Conservation (phyloP, 1,140 invertebrate species). For the Mycetomoellerius zeteki region DNA sequence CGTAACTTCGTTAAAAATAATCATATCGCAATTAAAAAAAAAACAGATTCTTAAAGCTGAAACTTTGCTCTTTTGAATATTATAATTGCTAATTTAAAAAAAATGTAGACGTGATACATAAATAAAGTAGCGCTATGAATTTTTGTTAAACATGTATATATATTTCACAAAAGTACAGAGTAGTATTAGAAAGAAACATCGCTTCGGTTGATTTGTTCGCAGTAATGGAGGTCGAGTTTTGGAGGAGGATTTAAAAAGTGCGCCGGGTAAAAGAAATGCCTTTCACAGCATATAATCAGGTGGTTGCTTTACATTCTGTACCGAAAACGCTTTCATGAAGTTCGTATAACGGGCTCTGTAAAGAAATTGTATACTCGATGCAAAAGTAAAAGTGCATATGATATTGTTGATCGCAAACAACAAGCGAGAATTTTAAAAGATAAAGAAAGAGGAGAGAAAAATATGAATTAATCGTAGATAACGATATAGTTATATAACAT, state of each 20-base stretch:
- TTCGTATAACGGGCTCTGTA: not conserved
- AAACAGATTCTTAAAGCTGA: too few species aligned
- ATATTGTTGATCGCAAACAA: not conserved
- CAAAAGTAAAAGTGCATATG: not conserved
- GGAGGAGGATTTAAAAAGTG: conserved; percentile 15
- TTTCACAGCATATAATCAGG: conserved; percentile 40
- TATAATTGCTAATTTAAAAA: too few species aligned
- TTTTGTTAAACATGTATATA: too few species aligned
- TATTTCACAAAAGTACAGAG: too few species aligned
- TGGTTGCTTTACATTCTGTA: conserved; percentile 27
- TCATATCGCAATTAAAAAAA: too few species aligned
- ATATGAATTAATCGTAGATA: not conserved
- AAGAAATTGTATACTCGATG: conserved; percentile 21
- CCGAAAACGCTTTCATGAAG: not conserved
- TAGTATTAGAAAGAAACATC: not conserved
- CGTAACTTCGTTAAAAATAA: too few species aligned
- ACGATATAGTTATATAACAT: not conserved
- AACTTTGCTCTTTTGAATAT: too few species aligned
- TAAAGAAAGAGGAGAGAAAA: not conserved
- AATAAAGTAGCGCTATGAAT: too few species aligned
- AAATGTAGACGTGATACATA: too few species aligned
- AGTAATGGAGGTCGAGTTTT: conserved; percentile 28
- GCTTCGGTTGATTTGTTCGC: not conserved
- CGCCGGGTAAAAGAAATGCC: not conserved
- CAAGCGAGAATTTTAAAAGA: not conserved